Evolutionary conservation across 2,113 vertebrate species (phyloP).

Genomic region (Antechinus flavipes): DNA sequence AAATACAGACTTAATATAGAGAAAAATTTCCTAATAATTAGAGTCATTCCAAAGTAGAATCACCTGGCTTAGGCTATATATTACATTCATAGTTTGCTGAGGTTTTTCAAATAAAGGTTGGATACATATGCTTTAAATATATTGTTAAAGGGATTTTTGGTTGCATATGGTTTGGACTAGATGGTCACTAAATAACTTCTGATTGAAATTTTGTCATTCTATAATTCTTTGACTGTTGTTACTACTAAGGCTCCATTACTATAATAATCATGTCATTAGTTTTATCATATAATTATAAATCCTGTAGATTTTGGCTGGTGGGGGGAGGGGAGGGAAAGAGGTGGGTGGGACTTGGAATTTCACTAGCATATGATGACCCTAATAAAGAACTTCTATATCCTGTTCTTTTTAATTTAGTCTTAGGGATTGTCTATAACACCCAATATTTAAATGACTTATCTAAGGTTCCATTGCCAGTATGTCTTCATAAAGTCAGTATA

Average conservation of each 20-base stretch:
- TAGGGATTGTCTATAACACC: neutral
- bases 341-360: neutral
- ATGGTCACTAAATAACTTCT: neutral
- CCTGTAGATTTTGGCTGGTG: neutral
- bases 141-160: neutral
- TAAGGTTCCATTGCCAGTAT: neutral
- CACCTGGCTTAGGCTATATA: neutral
- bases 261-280: neutral
- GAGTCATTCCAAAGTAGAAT: neutral
- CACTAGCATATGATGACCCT: neutral
- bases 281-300: neutral
- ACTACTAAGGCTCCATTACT: neutral
- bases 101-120: neutral
- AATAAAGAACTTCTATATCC: neutral
- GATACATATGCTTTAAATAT: neutral
- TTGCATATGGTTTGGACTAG: neutral
- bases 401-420: neutral
- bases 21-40: neutral
- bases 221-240: neutral
- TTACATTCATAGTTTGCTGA: neutral
- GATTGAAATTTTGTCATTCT: neutral
- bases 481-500: neutral
- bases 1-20: neutral
- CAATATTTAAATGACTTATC: neutral
- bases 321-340: too few relatives aligned